Evolutionary conservation across 1,140 invertebrate species (phyloP).

Genomic region (Orchesella cincta): DNA sequence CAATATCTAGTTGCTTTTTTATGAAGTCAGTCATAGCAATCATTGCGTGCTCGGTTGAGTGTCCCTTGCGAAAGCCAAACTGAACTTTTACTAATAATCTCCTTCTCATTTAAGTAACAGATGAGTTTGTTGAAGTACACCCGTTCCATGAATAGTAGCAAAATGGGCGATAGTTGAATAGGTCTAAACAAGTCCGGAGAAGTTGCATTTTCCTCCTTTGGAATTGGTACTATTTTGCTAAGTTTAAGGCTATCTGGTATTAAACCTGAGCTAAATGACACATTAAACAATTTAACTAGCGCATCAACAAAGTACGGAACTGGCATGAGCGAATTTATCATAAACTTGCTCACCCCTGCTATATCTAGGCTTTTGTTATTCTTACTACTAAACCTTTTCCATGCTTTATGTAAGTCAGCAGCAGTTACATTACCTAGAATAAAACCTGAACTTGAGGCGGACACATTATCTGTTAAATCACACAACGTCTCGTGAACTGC

Average conservation of each 20-base stretch:
- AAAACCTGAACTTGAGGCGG: background rate
- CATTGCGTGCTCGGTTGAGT: slow-evolving; percentile 28
- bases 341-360: background rate
- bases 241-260: background rate
- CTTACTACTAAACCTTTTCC: background rate
- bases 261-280: background rate
- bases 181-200: background rate
- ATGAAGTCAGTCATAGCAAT: slow-evolving; percentile 2
- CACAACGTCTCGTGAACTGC: background rate
- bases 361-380: background rate
- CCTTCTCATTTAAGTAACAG: background rate
- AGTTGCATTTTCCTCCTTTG: background rate
- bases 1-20: slow-evolving; percentile 26
- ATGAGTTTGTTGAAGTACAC: background rate
- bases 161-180: background rate
- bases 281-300: background rate
- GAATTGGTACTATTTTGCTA: background rate
- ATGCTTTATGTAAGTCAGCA: background rate
- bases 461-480: background rate
- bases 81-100: background rate
- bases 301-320: background rate
- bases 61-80: slow-evolving; percentile 26
- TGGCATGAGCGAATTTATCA: background rate
- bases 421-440: background rate
- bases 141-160: background rate